phyloP scores from a whole-genome alignment of 2,113 vertebrate species.

The Glaucidium brasilianum region DNA sequence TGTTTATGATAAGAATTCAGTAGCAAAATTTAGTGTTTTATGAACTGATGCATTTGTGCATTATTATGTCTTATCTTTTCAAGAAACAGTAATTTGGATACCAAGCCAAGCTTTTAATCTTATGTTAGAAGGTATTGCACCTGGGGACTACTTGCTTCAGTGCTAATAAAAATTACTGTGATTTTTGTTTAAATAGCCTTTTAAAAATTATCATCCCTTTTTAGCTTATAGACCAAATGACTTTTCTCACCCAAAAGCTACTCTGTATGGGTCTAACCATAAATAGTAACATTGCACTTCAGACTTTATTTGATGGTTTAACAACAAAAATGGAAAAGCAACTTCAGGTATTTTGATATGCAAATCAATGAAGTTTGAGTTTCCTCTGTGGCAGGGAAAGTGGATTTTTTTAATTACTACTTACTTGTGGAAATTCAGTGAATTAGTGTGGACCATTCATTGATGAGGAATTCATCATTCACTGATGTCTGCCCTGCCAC shows the following conservation, averaged over 20 bases:
- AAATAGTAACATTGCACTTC: not conserved
- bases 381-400: not conserved
- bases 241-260: not conserved
- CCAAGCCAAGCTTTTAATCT: conserved; percentile 12
- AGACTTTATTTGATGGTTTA: not conserved
- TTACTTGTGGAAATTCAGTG: not conserved
- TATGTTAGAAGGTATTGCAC: not conserved
- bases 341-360: not conserved
- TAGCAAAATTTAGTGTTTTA: not conserved
- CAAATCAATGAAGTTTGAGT: not conserved
- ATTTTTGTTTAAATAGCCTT: conserved; percentile 14
- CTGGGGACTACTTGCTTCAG: not conserved
- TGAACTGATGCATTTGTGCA: not conserved
- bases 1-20: not conserved
- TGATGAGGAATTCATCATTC: not conserved
- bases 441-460: not conserved
- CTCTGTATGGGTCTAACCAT: not conserved
- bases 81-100: conserved; percentile 35
- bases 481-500: not conserved
- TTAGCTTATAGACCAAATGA: not conserved
- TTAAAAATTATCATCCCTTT: not conserved
- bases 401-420: not conserved
- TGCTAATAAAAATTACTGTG: not conserved
- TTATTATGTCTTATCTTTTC: not conserved
- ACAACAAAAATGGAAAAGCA: not conserved